Base-by-base conservation (phyloP, 2,888 invertebrate species). In the Leucophenga montana region DNA sequence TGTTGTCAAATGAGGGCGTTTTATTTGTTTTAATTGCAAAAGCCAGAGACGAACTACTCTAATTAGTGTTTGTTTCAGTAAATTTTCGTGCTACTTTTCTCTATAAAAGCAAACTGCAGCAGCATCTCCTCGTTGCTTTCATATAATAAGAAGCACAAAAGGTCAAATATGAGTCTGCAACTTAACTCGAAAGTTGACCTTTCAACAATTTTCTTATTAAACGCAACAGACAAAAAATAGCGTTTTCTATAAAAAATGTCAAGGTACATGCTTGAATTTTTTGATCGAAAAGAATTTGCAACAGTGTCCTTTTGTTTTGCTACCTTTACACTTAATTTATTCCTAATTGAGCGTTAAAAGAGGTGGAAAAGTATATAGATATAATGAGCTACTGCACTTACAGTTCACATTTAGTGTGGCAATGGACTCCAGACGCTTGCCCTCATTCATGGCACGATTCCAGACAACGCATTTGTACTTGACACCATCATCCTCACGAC, bases 381-480 rank as follows among this genome's bases (percentile, higher is more conserved):
- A 20, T 18, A 64, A 71, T 70, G 71, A 69, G 57, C 71, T 71
- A 66, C 71, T 59, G 69, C 61, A 94, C 95, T 95, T 90, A 96
- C 95, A 97, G 90, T 96, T 95, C 75, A 97, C 97, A 88, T 94
- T 94, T 70, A 97, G 91, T 27, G 93, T 93, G 73, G 96, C 93
- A 14, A 92, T 92, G 16, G 95, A 92, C 81, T 95, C 95, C 75
- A 96, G 89, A 78, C 95, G 95, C 71, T 93, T 92, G 54, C 94
- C 94, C 71, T 94, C 93, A 0, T 93, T 91, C 92, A 97, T 94
- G 76, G 97, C 97, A 61, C 97, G 91, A 90, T 97, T 97, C 91
- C 94, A 94, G 66, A 97, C 96, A 75, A 94, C 94, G 88, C 97
- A 97, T 71, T 94, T 92, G 89, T 94, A 96, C 66, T 92, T 91